A percentile compares a stretch with the other conserved stretches of the same genome.
Conservation (phyloP, 2,888 invertebrate species). For the Polymixis flavicincta region DNA sequence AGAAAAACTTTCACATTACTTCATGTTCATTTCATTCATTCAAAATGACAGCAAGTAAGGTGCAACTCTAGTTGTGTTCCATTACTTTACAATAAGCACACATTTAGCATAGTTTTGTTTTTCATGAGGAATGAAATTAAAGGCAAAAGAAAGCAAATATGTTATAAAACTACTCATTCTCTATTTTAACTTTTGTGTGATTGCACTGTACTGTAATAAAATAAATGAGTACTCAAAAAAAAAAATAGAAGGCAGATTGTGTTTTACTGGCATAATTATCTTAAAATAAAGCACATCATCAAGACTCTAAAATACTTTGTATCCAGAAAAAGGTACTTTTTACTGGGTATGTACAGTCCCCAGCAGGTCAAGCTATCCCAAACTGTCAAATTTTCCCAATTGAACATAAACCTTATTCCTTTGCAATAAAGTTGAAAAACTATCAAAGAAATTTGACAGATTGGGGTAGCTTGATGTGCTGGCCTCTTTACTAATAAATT, state of each 20-base stretch:
- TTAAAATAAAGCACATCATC: not conserved
- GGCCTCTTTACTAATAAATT: not conserved
- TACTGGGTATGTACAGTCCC: too few relatives aligned
- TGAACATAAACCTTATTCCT: too few relatives aligned
- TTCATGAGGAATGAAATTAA: not conserved
- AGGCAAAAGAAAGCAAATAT: constrained; percentile 2
- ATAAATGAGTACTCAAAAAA: too few relatives aligned
- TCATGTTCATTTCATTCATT: constrained; percentile 36
- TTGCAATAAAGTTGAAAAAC: too few relatives aligned
- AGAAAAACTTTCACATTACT: not conserved
- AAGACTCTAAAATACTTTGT: too few relatives aligned
- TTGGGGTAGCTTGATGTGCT: too few relatives aligned
- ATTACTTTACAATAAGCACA: not conserved
- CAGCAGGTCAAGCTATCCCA: too few relatives aligned
- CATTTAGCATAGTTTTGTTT: constrained; percentile 16
- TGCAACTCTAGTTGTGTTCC: constrained; percentile 46
- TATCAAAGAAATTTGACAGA: too few relatives aligned
- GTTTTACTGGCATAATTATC: not conserved
- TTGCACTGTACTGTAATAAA: not conserved
- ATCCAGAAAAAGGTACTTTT: too few relatives aligned
- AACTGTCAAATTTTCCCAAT: too few relatives aligned
- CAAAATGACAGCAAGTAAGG: constrained; percentile 5
- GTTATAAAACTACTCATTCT: too few relatives aligned
- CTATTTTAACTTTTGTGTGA: not conserved
- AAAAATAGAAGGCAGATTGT: not conserved